Evolutionary conservation across 2,888 invertebrate species (phyloP), one percentile per base, ranked within the genome.

Genomic region (Caenorhabditis sp.): DNA sequence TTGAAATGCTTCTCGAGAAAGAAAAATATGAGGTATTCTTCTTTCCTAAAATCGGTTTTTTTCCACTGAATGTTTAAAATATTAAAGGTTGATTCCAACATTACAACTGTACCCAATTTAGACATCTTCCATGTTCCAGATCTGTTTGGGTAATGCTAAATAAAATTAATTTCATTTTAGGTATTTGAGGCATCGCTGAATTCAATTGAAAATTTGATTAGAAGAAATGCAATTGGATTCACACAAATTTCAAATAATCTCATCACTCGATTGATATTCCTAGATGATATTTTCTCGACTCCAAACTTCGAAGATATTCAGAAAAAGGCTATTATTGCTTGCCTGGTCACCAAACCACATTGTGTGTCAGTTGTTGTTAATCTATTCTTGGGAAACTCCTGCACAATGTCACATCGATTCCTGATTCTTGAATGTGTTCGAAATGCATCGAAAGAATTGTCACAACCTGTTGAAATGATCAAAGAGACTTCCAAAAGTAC

Each of bases 281-380:
- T 78, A 0, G 67, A 70, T 17, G 58, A 78, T 53, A 54, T 26
- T 27, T 78, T 78, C 50, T 64, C 59, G 21, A 70, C 70, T 8
- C 58, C 58, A 0, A 43, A 69, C 10, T 78, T 78, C 38, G 59
- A 70, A 17, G 73, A 67, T 53, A 74, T 53, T 0, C 54, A 36
- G 20, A 64, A 63, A 20, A 21, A 25, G n/a, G 53, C 58, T 14
- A 38, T 58, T 2, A 21, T 58, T 14, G 43, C 57, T 1, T 54
- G 59, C 49, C 58, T 69, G 38, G 52, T 53, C 0, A 38, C 31
- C 1, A 61, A 61, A 7, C 74, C 74, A 0, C 59, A 70, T 64
- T 61, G 63, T 26, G 74, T 74, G 0, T 64, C 67, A 27, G 8
- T 36, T 0, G 20, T 70, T 0, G 31, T 74, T n/a, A 17, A 57